These are phyloP conservation scores for Palythoa heliodiscus DNA, from an alignment of 92 coral and sea anemone genomes.

Conservation along the genomic window DNA sequence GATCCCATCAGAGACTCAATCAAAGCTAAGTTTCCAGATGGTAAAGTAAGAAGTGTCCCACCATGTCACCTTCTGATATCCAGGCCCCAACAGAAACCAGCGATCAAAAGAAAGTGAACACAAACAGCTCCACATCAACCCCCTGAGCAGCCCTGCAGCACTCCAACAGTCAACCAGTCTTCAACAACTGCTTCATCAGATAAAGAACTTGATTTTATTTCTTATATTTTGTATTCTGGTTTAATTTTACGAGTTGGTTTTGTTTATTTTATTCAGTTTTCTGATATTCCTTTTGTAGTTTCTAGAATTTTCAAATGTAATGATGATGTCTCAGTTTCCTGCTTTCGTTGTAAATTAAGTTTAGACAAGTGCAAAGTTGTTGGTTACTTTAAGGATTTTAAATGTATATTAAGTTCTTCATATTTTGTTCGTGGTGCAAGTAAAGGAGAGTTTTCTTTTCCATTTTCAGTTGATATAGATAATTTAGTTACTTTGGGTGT, in stretches of 20 bases:
- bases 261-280: no score
- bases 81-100: constrained; percentile 1
- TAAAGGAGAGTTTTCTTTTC: constrained; percentile 11
- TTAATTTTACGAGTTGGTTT: no score
- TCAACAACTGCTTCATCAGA: constrained; percentile 6
- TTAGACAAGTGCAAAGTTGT: constrained; percentile 5
- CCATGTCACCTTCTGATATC: not conserved
- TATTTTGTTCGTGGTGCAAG: constrained; percentile 10
- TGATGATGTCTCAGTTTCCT: not conserved
- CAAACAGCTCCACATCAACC: constrained; percentile 6
- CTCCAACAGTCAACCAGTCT: not conserved
- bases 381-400: constrained; percentile 4
- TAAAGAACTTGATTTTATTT: constrained; percentile 13
- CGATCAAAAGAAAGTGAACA: constrained; percentile 8
- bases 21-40: constrained; percentile 9
- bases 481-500: constrained; percentile 14
- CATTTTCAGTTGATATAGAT: constrained; percentile 12
- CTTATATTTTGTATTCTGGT: not conserved
- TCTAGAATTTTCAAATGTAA: constrained; percentile 4
- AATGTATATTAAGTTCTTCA: constrained; percentile 10
- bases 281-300: no score
- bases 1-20: constrained; percentile 13
- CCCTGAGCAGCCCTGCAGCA: constrained; percentile 25
- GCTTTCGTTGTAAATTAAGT: constrained; percentile 6
- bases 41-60: constrained; percentile 7